These are phyloP conservation scores for Folsomia manolachei DNA, from an alignment of 2,888 invertebrate species.

Conservation along the genomic window DNA sequence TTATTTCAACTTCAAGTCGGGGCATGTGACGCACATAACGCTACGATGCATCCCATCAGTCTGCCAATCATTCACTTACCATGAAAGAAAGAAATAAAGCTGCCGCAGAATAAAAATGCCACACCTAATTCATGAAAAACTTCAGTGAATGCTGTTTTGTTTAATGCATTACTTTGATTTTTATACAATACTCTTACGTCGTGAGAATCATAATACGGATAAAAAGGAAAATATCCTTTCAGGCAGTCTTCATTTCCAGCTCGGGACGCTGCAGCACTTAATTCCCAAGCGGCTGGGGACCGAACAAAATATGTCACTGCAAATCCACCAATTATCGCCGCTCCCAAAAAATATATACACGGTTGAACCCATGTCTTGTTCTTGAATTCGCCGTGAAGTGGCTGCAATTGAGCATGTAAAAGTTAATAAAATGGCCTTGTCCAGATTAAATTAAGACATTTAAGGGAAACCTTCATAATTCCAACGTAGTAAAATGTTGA, in stretches of 20 bases:
- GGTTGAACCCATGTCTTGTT: constrained; percentile 48
- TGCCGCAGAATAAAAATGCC: constrained; percentile 58
- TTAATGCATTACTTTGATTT: constrained; percentile 52
- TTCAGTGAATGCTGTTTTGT: too few relatives aligned
- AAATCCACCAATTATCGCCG: constrained; percentile 41
- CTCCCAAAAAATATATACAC: constrained; percentile 37
- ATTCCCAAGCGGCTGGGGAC: constrained; percentile 44
- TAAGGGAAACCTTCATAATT: constrained; percentile 68
- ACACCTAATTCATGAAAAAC: too few relatives aligned
- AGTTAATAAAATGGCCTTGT: too few relatives aligned
- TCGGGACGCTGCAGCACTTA: constrained; percentile 44
- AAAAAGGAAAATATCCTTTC: constrained; percentile 42
- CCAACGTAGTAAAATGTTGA: constrained; percentile 74
- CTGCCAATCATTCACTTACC: constrained; percentile 50
- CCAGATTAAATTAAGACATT: background rate
- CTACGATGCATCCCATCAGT: background rate
- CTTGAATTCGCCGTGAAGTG: constrained; percentile 48
- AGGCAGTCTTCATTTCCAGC: constrained; percentile 46
- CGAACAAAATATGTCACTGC: constrained; percentile 43
- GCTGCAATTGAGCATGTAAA: constrained; percentile 30
- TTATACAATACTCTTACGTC: background rate
- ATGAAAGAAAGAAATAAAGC: constrained; percentile 57
- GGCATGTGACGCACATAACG: too few relatives aligned
- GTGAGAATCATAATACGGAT: constrained; percentile 53
- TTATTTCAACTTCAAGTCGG: too few relatives aligned